phyloP scores from a whole-genome alignment of 2,888 invertebrate species.

The Pherbina coryleti region DNA sequence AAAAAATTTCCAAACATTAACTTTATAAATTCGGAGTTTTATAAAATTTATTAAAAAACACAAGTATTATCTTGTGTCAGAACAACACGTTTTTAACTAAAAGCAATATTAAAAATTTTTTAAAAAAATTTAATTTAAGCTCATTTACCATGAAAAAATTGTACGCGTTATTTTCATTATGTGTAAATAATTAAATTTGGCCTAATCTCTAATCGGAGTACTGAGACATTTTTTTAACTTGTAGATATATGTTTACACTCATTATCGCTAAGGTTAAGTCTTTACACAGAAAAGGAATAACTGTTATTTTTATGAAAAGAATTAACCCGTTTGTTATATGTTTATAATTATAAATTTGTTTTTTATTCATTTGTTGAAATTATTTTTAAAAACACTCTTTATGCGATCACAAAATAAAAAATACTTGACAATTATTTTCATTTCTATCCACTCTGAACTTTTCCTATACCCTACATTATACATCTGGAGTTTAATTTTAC shows the following conservation, averaged over 20 bases:
- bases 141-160: not conserved
- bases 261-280: not conserved
- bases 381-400: too few species aligned
- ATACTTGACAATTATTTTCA: too few species aligned
- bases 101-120: conserved; percentile 22
- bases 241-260: not conserved
- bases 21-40: not conserved
- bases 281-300: not conserved
- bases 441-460: too few species aligned
- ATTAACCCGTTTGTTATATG: not conserved
- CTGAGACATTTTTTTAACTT: not conserved
- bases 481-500: not conserved
- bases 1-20: not conserved
- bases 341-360: not conserved
- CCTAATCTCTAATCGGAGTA: not conserved
- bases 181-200: not conserved
- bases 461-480: not conserved
- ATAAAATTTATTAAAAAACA: not conserved
- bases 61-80: not conserved
- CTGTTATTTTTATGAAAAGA: not conserved
- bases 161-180: not conserved
- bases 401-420: too few species aligned
- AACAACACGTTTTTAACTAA: not conserved
- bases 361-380: not conserved
- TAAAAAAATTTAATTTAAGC: not conserved